Evolutionary conservation across 2,113 vertebrate species (phyloP), one percentile per base, ranked within the genome.

Genomic region (Erpornis zantholeuca): DNA sequence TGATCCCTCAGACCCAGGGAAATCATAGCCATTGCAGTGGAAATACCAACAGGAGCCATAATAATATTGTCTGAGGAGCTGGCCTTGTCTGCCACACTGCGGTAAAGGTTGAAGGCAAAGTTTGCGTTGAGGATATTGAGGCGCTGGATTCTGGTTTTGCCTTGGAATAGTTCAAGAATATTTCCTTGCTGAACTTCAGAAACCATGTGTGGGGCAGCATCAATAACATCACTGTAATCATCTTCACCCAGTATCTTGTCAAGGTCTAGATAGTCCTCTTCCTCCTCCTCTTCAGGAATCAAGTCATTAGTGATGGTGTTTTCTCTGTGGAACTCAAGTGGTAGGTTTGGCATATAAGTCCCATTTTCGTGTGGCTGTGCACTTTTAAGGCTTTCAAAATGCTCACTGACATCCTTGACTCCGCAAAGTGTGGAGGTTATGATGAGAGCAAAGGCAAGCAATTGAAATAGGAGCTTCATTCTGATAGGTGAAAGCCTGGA

Each of bases 1-100:
- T 95, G 90, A 5, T 98, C 97, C 45, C 97, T 98, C 10, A 98
- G 97, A 12, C 99, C 99, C 52, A 99, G 94, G 60, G 99, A 99
- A 92, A 99, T 97, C 99, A 99, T 99, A 38, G 98, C 99, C 99
- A 99, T 98, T 28, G 99, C 99, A 2, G 99, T 99, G 49, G 99
- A 99, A 94, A 99, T 99, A 33, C 99, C 99, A 29, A 99, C 99
- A 0, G 99, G 99, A 20, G 99, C 99, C 36, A 99, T 97, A 91
- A 99, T 97, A 75, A 99, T 98, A 44, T 99, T 99, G 50, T 99
- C 98, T 0, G 95, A 98, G 87, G 98, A 76, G 66, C 98, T 98
- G n/a, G 97, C 96, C 12, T 97, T 94, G 33, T 99, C 98, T 20
- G 98, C 98, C 82, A 99, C 87, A 1, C 97, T 98, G 52, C 99